Evolutionary conservation across 2,888 invertebrate genomes (phyloP), one percentile per base, ranked within the genome.

Genomic region (Caenorhabditis angaria): DNA sequence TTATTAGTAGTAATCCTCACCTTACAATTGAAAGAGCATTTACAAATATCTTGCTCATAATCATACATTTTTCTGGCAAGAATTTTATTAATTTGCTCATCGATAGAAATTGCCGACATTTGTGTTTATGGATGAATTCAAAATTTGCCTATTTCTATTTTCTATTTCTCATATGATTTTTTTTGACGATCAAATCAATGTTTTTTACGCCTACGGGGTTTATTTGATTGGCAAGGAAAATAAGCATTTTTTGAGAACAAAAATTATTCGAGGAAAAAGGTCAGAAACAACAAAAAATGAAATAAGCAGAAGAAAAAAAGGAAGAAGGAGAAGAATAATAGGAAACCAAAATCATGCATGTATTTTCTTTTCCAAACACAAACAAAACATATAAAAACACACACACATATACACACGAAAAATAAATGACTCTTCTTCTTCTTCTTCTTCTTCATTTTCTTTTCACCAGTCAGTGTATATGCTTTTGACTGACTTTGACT

Each of bases 351-450:
- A 41, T 41, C 41, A 41, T 41, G 41, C 14, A 41, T 32, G 32
- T 32, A 12, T 32, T 32, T 41, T 41, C n/a, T n/a, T n/a, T n/a
- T n/a, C n/a, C n/a, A 14, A 14, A 41, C 6, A 41, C 41, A 41
- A 41, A 41, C n/a, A n/a, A n/a, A n/a, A n/a, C n/a, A n/a, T n/a
- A n/a, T n/a, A n/a, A n/a, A n/a, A n/a, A n/a, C n/a, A n/a, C n/a
- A n/a, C n/a, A n/a, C n/a, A n/a, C n/a, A 41, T 18, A 41, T 18
- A 41, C 41, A 41, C 41, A 32, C 32, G 18, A 12, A 41, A 41
- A 41, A 41, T 41, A 41, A 41, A 41, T 41, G 41, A 41, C 41
- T 41, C 41, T 41, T n/a, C n/a, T n/a, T n/a, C n/a, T n/a, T n/a
- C n/a, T n/a, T n/a, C n/a, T n/a, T n/a, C n/a, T n/a, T n/a, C n/a